Evolutionary conservation across 2,797 vertebrate species (phyloP).

Genomic region (Eremophila alpestris): DNA sequence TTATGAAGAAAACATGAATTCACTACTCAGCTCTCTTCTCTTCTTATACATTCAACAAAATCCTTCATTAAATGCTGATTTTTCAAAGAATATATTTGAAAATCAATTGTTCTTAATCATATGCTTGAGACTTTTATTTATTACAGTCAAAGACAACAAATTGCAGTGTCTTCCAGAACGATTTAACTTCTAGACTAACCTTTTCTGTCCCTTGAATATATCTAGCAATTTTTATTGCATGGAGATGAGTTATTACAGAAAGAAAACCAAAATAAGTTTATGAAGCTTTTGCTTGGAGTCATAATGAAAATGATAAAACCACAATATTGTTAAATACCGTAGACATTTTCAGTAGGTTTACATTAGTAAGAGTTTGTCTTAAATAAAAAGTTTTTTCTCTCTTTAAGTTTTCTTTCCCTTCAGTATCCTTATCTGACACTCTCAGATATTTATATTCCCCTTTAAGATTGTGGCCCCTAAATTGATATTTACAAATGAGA

Average conservation of each 20-base stretch:
- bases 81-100: neutral
- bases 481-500: neutral
- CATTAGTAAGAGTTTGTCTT: neutral
- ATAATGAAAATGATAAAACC: neutral
- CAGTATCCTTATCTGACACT: neutral
- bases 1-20: neutral
- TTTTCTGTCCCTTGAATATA: neutral
- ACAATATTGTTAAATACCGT: neutral
- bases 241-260: neutral
- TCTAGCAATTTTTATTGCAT: neutral
- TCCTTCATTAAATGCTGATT: neutral
- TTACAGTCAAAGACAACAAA: neutral
- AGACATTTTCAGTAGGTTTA: neutral
- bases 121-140: neutral
- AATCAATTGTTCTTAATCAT: neutral
- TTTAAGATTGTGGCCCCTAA: neutral
- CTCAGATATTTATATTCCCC: neutral
- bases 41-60: neutral
- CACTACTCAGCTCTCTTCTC: neutral
- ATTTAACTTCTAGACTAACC: neutral
- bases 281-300: neutral
- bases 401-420: neutral
- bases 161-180: neutral
- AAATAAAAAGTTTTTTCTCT: neutral
- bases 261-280: neutral